Percentiles rank a stretch among this genome's conserved stretches.
Evolutionary conservation across 2,113 vertebrate species (phyloP).

Genomic region (Rissa tridactyla): DNA sequence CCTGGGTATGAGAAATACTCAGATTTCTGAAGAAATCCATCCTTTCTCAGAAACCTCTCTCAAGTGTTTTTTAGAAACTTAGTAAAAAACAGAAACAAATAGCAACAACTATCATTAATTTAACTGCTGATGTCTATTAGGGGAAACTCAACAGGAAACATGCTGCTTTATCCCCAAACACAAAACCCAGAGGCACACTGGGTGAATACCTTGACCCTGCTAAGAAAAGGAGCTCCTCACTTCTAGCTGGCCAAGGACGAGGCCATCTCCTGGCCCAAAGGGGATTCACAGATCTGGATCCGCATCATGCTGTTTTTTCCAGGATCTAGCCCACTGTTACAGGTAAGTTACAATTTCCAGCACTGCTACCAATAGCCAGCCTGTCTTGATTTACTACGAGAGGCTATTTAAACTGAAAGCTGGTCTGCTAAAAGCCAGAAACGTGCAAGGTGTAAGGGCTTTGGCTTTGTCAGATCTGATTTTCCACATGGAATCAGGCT

Average conservation of each 20-base stretch:
- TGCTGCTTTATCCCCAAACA: not conserved
- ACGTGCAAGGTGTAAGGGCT: not conserved
- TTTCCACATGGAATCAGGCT: not conserved
- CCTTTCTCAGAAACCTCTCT: not conserved
- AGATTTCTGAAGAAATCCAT: not conserved
- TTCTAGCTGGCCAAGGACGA: not conserved
- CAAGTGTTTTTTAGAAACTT: not conserved
- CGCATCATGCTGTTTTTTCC: not conserved
- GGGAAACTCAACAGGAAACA: not conserved
- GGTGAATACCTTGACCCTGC: no score
- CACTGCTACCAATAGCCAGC: not conserved
- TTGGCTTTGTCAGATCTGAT: not conserved
- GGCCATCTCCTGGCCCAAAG: not conserved
- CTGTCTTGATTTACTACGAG: not conserved
- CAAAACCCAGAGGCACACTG: not conserved
- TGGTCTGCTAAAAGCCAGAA: not conserved
- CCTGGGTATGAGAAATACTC: not conserved
- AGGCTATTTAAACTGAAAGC: not conserved
- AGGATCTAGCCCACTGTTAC: not conserved
- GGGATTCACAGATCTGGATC: not conserved
- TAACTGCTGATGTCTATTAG: not conserved
- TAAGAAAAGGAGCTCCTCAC: not conserved
- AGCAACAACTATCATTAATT: not conserved
- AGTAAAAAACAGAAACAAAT: not conserved
- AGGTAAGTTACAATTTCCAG: not conserved